Percentiles rank a stretch among this genome's conserved stretches.
Conservation (phyloP, 2,797 vertebrate species). For the Crax fasciolata region DNA sequence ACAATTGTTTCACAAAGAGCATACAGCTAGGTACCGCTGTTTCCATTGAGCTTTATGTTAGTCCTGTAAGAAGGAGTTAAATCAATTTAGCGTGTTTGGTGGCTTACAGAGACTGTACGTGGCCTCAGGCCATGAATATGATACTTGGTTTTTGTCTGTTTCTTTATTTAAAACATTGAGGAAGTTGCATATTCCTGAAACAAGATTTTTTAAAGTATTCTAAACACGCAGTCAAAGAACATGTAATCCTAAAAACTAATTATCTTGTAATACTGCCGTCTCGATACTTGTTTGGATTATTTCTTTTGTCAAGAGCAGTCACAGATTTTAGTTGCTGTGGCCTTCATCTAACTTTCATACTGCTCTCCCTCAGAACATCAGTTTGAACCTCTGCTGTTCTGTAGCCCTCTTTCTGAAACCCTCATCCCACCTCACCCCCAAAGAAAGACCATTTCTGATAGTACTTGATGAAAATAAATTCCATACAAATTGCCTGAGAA, state of each 20-base stretch:
- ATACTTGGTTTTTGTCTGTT: neutral
- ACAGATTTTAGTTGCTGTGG: neutral
- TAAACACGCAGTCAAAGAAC: neutral
- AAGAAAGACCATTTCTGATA: neutral
- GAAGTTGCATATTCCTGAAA: neutral
- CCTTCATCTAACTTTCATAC: neutral
- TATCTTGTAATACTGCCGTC: neutral
- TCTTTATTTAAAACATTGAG: neutral
- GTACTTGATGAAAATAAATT: conserved; percentile 40
- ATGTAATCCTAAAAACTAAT: conserved; percentile 4
- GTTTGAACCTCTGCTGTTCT: conserved; percentile 5
- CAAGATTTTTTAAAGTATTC: neutral
- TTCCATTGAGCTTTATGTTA: neutral
- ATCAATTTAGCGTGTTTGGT: neutral
- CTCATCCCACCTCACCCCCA: neutral
- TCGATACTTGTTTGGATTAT: neutral
- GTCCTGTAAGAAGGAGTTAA: neutral
- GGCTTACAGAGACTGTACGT: neutral
- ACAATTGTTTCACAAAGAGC: neutral
- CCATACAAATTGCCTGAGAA: neutral
- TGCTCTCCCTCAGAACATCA: neutral
- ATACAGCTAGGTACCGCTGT: neutral
- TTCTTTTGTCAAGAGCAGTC: neutral
- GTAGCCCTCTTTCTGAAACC: neutral
- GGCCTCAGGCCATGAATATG: neutral